These are phyloP conservation scores for Theocolax elegans DNA, from an alignment of 1,140 invertebrate species.

Conservation along the genomic window DNA sequence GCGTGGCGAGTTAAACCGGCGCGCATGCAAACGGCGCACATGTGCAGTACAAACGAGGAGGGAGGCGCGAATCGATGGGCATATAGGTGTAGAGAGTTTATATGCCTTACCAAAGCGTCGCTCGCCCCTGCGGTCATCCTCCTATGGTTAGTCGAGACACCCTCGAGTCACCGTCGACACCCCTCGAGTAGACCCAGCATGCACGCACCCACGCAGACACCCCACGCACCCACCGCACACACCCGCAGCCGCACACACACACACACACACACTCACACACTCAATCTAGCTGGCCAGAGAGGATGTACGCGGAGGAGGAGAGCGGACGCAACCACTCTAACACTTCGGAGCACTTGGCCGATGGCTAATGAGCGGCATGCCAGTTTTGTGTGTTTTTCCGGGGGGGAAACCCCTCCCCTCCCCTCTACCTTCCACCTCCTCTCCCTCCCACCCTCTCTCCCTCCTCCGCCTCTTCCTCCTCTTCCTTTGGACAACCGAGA, in stretches of 20 bases:
- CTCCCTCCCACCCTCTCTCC: not conserved
- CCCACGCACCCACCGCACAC: slow-evolving; percentile 19
- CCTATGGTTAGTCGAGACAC: too few species aligned
- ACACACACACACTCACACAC: not conserved
- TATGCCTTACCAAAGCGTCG: too few species aligned
- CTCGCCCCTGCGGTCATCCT: too few species aligned
- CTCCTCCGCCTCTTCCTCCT: not conserved
- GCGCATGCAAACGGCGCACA: too few species aligned
- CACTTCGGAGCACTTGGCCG: too few species aligned
- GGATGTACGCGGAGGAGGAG: not conserved
- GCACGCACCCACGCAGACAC: not conserved
- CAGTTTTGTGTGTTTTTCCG: not conserved
- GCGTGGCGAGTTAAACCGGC: too few species aligned
- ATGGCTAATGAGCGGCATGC: slow-evolving; percentile 2
- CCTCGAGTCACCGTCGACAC: not conserved
- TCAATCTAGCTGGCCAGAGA: not conserved
- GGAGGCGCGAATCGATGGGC: too few species aligned
- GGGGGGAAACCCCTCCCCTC: too few species aligned
- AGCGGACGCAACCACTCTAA: not conserved
- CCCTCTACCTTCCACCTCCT: not conserved
- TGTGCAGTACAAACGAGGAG: too few species aligned
- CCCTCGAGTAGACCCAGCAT: not conserved
- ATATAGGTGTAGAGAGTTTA: too few species aligned
- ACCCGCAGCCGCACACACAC: not conserved
- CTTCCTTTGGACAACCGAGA: too few species aligned